phyloP scores from a whole-genome alignment of 1,140 invertebrate species.

The Hydropsyche tenuis region DNA sequence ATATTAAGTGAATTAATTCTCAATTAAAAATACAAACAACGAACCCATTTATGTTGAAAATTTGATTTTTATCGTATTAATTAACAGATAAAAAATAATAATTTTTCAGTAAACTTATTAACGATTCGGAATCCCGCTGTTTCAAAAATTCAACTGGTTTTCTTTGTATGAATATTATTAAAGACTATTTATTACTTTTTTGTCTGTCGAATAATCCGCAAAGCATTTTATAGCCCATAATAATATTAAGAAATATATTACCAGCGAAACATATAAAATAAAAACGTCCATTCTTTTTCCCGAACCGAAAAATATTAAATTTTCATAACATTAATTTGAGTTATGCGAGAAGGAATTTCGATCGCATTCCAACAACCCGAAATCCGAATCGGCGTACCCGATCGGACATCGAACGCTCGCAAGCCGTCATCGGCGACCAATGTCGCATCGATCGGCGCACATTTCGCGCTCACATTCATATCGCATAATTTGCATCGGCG shows the following conservation, averaged over 20 bases:
- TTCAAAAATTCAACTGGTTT: slow-evolving; percentile 21
- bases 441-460: no score
- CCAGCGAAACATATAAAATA: neutral
- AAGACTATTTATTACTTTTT: slow-evolving; percentile 20
- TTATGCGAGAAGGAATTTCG: no score
- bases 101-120: neutral
- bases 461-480: no score
- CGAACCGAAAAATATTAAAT: neutral
- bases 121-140: neutral
- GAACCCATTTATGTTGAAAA: no score
- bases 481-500: no score
- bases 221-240: neutral
- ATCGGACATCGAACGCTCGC: no score
- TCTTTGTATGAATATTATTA: slow-evolving; percentile 3
- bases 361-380: no score
- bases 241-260: slow-evolving; percentile 17
- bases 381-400: no score
- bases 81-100: neutral
- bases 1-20: no score
- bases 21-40: no score
- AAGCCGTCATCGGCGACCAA: no score
- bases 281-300: neutral
- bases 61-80: neutral
- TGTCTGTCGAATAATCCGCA: neutral
- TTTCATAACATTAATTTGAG: neutral